Evolutionary conservation across 2,113 vertebrate species (phyloP).

Genomic region (Urocolius indicus): DNA sequence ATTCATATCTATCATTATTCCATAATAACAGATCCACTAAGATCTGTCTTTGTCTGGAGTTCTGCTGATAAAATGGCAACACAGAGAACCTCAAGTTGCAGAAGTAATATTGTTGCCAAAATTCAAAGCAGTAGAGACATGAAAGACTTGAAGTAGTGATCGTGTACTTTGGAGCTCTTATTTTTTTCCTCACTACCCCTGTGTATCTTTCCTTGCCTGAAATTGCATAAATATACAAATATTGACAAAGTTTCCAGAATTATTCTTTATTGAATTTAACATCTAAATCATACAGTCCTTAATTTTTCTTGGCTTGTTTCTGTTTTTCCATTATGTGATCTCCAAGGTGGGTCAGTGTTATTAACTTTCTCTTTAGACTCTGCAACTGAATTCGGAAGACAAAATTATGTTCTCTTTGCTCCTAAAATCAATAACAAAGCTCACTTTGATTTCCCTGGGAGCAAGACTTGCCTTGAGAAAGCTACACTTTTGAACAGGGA

Average conservation of each 20-base stretch:
- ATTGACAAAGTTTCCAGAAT: neutral
- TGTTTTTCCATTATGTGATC: constrained; percentile 1
- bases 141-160: neutral
- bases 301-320: constrained; percentile 32
- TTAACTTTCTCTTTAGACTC: neutral
- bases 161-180: neutral
- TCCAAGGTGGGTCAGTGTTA: neutral
- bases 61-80: constrained; percentile 14
- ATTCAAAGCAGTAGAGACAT: neutral
- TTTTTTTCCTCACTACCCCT: neutral
- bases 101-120: neutral
- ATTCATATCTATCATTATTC: neutral
- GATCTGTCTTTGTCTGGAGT: neutral
- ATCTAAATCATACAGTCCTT: neutral
- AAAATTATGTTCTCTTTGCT: neutral
- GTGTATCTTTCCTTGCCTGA: neutral
- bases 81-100: neutral
- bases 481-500: neutral
- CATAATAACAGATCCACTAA: neutral
- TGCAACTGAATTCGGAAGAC: neutral
- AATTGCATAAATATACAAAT: neutral
- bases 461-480: neutral
- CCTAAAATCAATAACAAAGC: neutral
- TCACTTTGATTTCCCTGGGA: neutral
- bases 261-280: constrained; percentile 5